Conservation (phyloP, 2,797 vertebrate species). For the Lutjanus argentimaculatus region DNA sequence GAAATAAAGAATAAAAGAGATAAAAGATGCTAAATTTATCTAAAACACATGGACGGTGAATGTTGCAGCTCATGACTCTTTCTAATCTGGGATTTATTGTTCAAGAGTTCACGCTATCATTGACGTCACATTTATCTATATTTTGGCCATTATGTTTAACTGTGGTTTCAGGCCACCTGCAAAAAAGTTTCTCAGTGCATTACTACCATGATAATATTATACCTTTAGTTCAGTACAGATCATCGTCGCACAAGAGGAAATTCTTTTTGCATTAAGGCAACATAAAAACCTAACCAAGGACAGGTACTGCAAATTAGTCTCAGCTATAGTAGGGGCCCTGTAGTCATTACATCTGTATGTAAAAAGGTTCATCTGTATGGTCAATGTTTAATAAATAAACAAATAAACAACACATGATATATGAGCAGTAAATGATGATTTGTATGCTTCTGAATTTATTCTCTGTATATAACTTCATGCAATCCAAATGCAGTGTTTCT, state of each 20-base stretch:
- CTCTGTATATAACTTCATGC: too few relatives aligned
- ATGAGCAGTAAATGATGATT: neutral
- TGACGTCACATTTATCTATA: slow-evolving; percentile 4
- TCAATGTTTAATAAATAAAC: neutral
- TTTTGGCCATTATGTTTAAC: neutral
- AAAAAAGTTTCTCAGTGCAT: neutral
- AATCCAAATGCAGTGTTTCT: too few relatives aligned
- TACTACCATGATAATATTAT: neutral
- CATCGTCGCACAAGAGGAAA: neutral
- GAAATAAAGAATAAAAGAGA: neutral
- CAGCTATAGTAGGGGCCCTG: neutral
- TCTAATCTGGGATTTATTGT: slow-evolving; percentile 25
- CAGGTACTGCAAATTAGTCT: neutral
- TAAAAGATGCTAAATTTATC: neutral
- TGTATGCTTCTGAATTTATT: too few relatives aligned
- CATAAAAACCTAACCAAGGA: neutral
- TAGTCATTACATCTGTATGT: neutral
- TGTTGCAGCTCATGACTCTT: slow-evolving; percentile 1
- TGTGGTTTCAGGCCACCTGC: neutral
- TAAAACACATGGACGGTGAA: neutral
- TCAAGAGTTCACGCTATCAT: neutral
- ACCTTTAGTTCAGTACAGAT: neutral
- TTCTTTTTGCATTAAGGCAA: too few relatives aligned
- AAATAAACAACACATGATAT: neutral
- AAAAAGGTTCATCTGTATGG: neutral